Base-by-base conservation (phyloP, 2,888 invertebrate genomes). In the Xestia c-nigrum region DNA sequence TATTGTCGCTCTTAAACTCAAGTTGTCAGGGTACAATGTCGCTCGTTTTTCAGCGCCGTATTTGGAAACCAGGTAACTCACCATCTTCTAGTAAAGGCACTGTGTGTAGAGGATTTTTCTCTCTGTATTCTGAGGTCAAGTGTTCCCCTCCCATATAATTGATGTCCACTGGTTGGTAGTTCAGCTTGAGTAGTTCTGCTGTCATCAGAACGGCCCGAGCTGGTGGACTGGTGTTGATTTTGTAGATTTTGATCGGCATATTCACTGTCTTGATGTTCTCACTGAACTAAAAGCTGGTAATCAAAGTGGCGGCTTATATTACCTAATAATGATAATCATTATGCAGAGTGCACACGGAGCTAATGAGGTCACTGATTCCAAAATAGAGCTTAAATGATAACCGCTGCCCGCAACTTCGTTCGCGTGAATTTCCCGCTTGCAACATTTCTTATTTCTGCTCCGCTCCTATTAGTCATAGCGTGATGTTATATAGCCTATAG, bases 31-130 rank as follows among this genome's bases (percentile, higher is more conserved):
- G 83, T 93, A 93, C 24, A 92, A 73, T 68, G 87, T 81, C 6
- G 88, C 85, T 66, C 88, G 82, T 52, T 90, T 89, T 0, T 91
- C 91, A 1, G 87, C 90, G 50, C 93, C 93, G 59, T 92, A 94
- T 73, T 93, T 94, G 0, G 92, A 91, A 0, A 91, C 89, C 19
- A 94, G 76, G 73, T 94, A 94, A 92, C 43, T 92, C 91, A n/a
- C 88, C 91, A 24, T 93, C 93, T 91, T 93, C 93, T 6, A 94
- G 74, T 12, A 93, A 50, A 0, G 93, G 93, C 0, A 93, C 70
- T 0, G 90, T 84, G 40, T 93, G 92, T 14, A 90, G 71, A 0
- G 93, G 93, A 63, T 93, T 94, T 69, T 93, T 93, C 1, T 88
- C 85, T 0, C 91, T 9, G 73, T 83, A 93, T 46, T 92, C 93